Base-by-base conservation (phyloP, 2,888 invertebrate species). In the Oligia strigilis region DNA sequence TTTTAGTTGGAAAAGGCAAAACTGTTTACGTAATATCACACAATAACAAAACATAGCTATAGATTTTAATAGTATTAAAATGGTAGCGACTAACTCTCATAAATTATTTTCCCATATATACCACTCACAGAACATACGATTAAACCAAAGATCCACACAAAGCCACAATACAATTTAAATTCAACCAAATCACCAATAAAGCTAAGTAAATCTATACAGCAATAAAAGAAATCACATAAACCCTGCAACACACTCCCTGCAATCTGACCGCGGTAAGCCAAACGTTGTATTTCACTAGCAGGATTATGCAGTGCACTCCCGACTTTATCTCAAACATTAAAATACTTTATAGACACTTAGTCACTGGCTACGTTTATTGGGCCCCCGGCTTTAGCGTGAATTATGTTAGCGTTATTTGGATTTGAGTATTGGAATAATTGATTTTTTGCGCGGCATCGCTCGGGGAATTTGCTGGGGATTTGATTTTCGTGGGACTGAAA, bases 271-370 rank as follows among this genome's bases (percentile, higher is more conserved):
- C 83, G 86, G 87, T 88, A 87, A 91, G 84, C 92, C 89, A 87
- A 89, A 86, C 86, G 90, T 87, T 90, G 88, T 92, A 92, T 92
- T 89, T 91, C 85, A 88, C 87, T 81, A 62, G 80, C 52, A 19
- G 87, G 89, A 87, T 88, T 88, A 88, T 86, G 81, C 75, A 85
- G 85, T 88, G 89, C 85, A 88, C 84, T 79, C 88, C 74, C 78
- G 84, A 90, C 90, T 93, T 93, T 94, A 94, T 94, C 92, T 92
- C 84, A 82, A 74, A 90, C 92, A 93, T 93, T 93, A 93, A 93
- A 93, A 93, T 93, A 92, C 91, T 94, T 93, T 94, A 94, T 93
- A 88, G 92, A 91, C 89, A 89, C 89, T 90, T 88, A 88, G 88
- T 85, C 79, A 90, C 87, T 72, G 80, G 62, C 60, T 83, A 82